Conservation (phyloP, 2,113 vertebrate genomes). For the Opisthocomus hoazin region DNA sequence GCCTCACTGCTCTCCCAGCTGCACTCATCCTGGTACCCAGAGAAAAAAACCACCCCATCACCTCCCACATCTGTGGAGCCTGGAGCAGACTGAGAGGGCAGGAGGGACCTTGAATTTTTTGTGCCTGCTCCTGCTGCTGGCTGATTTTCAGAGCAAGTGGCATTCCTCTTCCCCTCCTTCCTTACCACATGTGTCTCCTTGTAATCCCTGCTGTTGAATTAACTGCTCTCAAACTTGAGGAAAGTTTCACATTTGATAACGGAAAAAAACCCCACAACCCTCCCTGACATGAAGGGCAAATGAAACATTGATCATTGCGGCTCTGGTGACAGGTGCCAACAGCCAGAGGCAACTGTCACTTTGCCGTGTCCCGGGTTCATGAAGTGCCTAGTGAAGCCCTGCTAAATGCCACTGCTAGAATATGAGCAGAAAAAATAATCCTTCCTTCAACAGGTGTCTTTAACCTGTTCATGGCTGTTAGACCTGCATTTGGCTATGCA, state of each 20-base stretch:
- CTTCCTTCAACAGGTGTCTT: background rate
- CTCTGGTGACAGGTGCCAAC: background rate
- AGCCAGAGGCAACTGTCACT: constrained; percentile 6
- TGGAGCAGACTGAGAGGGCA: background rate
- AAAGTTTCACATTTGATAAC: background rate
- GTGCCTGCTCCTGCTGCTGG: background rate
- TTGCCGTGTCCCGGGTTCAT: background rate
- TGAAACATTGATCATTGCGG: background rate
- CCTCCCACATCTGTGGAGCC: background rate
- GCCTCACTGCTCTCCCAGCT: background rate
- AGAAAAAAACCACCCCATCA: accelerated
- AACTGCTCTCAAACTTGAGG: background rate
- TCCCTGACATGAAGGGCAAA: background rate
- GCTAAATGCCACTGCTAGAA: background rate
- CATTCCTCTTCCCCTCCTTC: background rate
- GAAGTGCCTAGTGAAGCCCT: background rate
- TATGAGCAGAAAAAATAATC: background rate
- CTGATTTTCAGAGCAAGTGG: background rate
- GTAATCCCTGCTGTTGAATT: background rate
- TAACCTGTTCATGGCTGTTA: background rate
- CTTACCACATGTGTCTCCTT: background rate
- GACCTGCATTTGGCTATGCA: background rate
- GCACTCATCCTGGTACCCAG: background rate
- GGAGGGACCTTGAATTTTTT: background rate
- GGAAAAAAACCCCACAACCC: background rate